Evolutionary conservation across 2,797 vertebrate genomes (phyloP).

Genomic region (Nyctibius grandis): DNA sequence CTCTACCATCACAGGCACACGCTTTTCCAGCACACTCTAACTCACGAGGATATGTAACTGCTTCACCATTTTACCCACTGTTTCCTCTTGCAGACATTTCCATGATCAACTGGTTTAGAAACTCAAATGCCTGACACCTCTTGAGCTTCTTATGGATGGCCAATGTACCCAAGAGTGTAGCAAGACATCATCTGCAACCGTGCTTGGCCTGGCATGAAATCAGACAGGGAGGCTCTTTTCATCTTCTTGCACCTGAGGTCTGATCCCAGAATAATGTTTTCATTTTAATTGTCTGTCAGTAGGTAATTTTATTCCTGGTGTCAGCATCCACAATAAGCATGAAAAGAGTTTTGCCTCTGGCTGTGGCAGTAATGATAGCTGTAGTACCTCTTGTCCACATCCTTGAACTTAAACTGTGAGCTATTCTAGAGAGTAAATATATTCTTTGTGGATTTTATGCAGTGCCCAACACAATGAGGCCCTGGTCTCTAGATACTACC

Average conservation of each 20-base stretch:
- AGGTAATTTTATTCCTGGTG: slow-evolving; percentile 8
- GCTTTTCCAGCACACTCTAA: neutral
- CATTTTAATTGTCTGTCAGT: slow-evolving; percentile 15
- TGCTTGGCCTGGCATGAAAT: slow-evolving; percentile 20
- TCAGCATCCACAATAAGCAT: neutral
- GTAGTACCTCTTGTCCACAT: neutral
- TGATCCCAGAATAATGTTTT: neutral
- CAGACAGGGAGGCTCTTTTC: neutral
- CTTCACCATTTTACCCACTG: neutral
- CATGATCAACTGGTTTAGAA: neutral
- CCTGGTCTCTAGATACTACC: neutral
- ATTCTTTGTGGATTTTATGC: slow-evolving; percentile 1
- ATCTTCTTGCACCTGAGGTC: neutral
- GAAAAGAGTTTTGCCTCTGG: slow-evolving; percentile 1
- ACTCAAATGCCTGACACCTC: neutral
- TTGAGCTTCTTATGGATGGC: neutral
- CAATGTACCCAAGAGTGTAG: neutral
- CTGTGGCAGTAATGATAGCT: neutral
- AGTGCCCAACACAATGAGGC: neutral
- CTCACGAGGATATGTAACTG: neutral
- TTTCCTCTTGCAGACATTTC: neutral
- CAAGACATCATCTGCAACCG: neutral
- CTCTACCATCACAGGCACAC: neutral
- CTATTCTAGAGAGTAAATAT: neutral
- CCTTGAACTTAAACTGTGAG: neutral